Evolutionary conservation across 1,140 invertebrate genomes (phyloP), one percentile per base, ranked within the genome.

Genomic region (Physella acuta): DNA sequence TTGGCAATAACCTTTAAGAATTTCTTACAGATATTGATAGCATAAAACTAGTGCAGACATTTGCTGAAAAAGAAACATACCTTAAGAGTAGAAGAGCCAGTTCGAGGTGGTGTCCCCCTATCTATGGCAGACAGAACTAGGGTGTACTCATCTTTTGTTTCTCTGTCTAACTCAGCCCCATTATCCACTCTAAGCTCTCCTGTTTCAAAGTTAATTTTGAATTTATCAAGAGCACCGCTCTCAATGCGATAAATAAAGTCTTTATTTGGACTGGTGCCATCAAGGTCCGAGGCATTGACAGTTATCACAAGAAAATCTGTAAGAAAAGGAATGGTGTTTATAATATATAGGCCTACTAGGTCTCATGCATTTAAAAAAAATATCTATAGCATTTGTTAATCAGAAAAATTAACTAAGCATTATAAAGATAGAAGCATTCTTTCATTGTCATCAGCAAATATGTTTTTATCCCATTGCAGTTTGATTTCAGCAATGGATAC

Each of bases 241-340:
- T 78, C 77, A 51, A 80, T 80, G 34, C 79, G 68, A 68, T 79
- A 80, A 30, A 79, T 72, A 37, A 78, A 73, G 34, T 79, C 72
- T 61, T 79, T 79, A 60, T 80, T 80, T 2, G 76, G 79, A 55
- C 56, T 69, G 4, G 73, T 76, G n/a, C 70, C 74, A 67, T 80
- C 77, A 28, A 63, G 30, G 68, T 80, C 79, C 49, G 58, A 68
- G 1, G 79, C 79, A 36, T 36, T 66, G 2, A 80, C 71, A 26
- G 68, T 72, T 14, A 73, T 26, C 0, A 77, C 72, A 33, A 62
- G 31, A n/a, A 66, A 73, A 53, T 71, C 76, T 77, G 60, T 16
- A 68, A 59, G 20, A 39, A 49, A 55, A n/a, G n/a, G n/a, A n/a
- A n/a, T n/a, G n/a, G n/a, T n/a, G n/a, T n/a, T n/a, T n/a, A n/a